These are phyloP conservation scores for Plotosus lineatus DNA, from an alignment of 2,113 vertebrate genomes.

Conservation along the genomic window DNA sequence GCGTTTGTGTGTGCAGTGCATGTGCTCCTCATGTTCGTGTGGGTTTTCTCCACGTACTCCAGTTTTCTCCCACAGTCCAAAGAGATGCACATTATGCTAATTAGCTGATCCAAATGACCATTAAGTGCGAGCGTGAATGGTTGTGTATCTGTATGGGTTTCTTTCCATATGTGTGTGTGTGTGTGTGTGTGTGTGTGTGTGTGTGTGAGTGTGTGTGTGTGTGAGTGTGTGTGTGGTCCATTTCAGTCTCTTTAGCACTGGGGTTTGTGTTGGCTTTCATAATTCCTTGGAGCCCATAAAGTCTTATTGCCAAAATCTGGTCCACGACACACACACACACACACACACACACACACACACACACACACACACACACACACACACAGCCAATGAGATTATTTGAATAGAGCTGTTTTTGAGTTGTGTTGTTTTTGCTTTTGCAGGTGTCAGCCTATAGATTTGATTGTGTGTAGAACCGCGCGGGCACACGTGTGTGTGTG, in stretches of 20 bases:
- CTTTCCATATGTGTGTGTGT: conserved; percentile 16
- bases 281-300: conserved; percentile 70
- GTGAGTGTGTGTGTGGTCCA: conserved; percentile 56
- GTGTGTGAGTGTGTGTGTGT: conserved; percentile 18
- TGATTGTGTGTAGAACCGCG: not conserved
- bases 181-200: not conserved
- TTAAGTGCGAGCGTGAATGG: too few relatives aligned
- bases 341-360: conserved; percentile 39
- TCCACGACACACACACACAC: conserved; percentile 10
- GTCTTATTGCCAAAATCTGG: conserved; percentile 54
- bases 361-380: conserved; percentile 26
- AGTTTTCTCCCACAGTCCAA: too few relatives aligned
- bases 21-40: too few relatives aligned
- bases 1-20: too few relatives aligned
- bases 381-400: not conserved
- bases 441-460: not conserved
- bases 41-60: too few relatives aligned
- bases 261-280: conserved; percentile 74
- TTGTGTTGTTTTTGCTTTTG: conserved; percentile 48
- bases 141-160: not conserved
- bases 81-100: too few relatives aligned
- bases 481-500: conserved; percentile 42
- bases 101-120: too few relatives aligned
- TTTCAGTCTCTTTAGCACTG: conserved; percentile 73
- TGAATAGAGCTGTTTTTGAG: conserved; percentile 52